phyloP scores from a whole-genome alignment of 2,113 vertebrate species.

The Takifugu bimaculatus region DNA sequence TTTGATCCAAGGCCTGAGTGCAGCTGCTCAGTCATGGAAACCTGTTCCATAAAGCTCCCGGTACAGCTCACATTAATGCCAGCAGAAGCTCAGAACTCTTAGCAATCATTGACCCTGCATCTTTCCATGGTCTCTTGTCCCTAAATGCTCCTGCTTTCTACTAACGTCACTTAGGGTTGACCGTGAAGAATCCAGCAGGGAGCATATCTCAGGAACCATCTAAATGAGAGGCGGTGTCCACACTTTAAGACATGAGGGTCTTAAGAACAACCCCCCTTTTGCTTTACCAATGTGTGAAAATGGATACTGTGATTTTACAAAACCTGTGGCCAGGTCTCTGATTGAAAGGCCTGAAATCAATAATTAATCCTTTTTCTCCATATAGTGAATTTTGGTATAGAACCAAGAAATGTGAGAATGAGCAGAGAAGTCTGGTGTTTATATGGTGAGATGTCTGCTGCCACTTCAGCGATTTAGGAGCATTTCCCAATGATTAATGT shows the following conservation, averaged over 20 bases:
- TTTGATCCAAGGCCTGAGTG: no score
- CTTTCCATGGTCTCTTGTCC: not conserved
- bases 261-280: not conserved
- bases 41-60: not conserved
- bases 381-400: not conserved
- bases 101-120: not conserved
- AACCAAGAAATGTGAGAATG: no score
- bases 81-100: not conserved
- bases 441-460: no score
- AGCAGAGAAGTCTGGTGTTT: no score
- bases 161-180: not conserved
- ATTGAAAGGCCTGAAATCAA: not conserved
- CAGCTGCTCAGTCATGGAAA: not conserved
- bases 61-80: not conserved
- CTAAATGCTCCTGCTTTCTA: not conserved
- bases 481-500: no score
- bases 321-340: not conserved
- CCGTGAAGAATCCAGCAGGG: not conserved
- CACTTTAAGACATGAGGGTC: not conserved
- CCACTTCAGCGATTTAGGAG: no score
- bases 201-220: not conserved
- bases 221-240: not conserved
- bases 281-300: not conserved
- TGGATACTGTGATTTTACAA: not conserved
- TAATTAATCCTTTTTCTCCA: not conserved